A percentile compares a stretch with the other conserved stretches of the same genome.
Conservation (phyloP, 2,113 vertebrate genomes). For the Dolichallabes microphthalmus region DNA sequence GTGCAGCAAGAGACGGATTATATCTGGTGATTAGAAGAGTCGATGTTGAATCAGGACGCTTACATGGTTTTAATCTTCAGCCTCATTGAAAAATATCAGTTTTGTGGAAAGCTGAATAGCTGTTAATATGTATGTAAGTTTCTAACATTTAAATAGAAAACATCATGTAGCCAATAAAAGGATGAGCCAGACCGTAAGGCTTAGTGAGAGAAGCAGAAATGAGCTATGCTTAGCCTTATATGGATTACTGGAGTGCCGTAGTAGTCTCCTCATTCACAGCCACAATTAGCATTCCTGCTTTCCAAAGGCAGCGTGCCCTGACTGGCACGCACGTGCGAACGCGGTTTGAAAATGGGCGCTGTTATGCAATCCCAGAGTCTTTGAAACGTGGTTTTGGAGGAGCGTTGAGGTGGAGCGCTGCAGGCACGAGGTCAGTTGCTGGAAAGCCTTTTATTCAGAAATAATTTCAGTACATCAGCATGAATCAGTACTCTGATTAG, state of each 20-base stretch:
- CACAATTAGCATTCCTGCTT: constrained; percentile 59
- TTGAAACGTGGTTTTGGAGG: neutral
- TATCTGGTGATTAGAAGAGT: neutral
- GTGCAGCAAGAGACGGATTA: neutral
- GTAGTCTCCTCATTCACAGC: constrained; percentile 43
- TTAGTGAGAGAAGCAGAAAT: neutral
- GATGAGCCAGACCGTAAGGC: neutral
- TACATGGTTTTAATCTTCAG: neutral
- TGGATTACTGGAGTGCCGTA: constrained; percentile 44
- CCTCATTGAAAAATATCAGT: neutral
- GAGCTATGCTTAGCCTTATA: constrained; percentile 28
- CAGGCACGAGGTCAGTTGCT: neutral
- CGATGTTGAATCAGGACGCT: neutral
- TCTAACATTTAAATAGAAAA: neutral
- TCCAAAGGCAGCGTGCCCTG: constrained; percentile 55
- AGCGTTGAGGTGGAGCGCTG: constrained; percentile 7
- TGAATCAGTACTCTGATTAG: neutral
- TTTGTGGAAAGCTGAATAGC: neutral
- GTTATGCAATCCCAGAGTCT: neutral
- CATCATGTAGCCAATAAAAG: neutral
- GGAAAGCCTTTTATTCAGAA: neutral
- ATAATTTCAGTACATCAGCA: neutral
- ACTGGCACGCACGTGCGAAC: constrained; percentile 34
- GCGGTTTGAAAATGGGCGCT: neutral
- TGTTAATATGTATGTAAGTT: neutral